Conservation (phyloP, 2,797 vertebrate genomes). For the Chrosomus eos region DNA sequence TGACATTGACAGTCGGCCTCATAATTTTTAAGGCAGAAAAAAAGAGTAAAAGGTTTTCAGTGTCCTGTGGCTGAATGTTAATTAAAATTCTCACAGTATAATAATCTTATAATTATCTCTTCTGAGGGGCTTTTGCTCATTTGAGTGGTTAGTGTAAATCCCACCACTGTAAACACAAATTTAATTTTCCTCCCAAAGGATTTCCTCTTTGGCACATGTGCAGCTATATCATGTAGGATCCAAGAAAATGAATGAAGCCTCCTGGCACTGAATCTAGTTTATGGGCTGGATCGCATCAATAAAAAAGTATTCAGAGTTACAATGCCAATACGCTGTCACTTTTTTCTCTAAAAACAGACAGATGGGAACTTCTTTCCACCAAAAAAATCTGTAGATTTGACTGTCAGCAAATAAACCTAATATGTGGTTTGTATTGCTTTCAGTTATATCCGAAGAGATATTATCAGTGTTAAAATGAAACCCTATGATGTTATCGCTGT, state of each 20-base stretch:
- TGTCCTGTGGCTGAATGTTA: constrained; percentile 28
- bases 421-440: constrained; percentile 4
- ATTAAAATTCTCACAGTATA: constrained; percentile 31
- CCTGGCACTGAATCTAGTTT: constrained; percentile 50
- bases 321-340: constrained; percentile 33
- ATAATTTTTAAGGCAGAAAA: constrained; percentile 34
- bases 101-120: constrained; percentile 53
- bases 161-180: constrained; percentile 49
- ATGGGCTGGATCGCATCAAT: constrained; percentile 35
- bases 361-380: constrained; percentile 4
- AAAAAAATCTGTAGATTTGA: neutral
- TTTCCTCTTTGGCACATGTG: constrained; percentile 50
- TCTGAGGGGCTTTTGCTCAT: constrained; percentile 42
- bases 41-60: constrained; percentile 25
- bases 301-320: constrained; percentile 20
- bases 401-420: constrained; percentile 14
- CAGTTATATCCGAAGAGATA: neutral
- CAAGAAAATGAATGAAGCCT: constrained; percentile 48
- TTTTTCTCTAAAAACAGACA: constrained; percentile 32
- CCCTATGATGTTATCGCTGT: neutral
- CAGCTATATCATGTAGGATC: constrained; percentile 40
- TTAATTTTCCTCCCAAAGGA: constrained; percentile 49
- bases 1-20: constrained; percentile 12
- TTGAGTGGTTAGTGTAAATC: constrained; percentile 45
- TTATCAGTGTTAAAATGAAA: constrained; percentile 31